Evolutionary conservation across 2,797 vertebrate species (phyloP), one percentile per base, ranked within the genome.

Genomic region (Sebastes trivittatus): DNA sequence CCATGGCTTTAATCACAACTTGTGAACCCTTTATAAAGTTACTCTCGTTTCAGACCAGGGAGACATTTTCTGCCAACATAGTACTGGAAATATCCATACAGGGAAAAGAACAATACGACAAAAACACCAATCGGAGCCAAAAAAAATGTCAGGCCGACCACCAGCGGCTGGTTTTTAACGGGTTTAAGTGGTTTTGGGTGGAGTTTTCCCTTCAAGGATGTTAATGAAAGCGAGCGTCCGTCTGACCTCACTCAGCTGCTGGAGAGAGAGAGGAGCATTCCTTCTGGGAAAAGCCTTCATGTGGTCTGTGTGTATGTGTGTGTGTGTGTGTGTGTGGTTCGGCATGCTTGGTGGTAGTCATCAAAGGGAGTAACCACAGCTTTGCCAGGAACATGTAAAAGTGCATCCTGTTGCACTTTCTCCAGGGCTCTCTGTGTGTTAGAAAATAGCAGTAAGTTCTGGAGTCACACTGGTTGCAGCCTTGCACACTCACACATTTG

Each of bases 331-430:
- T 78, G 72, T 62, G 78, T 64, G 81, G 56, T 38, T 67, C 52
- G 2, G 68, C 84, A 63, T 82, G 72, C 81, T 60, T 81, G 68
- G 73, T 79, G 82, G 85, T 76, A 84, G 59, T 83, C 86, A 87
- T 91, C 84, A 92, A 87, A 90, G 58, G 72, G 27, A 83, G 76
- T 27, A 80, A 89, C 88, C 84, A 61, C 86, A 90, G 84, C 84
- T 81, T 78, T 92, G 87, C 88, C 88, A 85, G 84, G 83, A 92
- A 89, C 80, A 86, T 84, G 74, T 71, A 82, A 85, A 84, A 84
- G 77, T 76, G 46, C 82, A 83, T 89, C 86, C 87, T 83, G 84
- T 60, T 88, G 76, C 67, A 91, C 87, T 90, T 90, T 92, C 89
- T 84, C 87, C 49, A 65, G 13, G 13, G 52, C 20, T 30, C 2